Base-by-base conservation (phyloP, 2,888 invertebrate genomes). In the Conus canariensis region DNA sequence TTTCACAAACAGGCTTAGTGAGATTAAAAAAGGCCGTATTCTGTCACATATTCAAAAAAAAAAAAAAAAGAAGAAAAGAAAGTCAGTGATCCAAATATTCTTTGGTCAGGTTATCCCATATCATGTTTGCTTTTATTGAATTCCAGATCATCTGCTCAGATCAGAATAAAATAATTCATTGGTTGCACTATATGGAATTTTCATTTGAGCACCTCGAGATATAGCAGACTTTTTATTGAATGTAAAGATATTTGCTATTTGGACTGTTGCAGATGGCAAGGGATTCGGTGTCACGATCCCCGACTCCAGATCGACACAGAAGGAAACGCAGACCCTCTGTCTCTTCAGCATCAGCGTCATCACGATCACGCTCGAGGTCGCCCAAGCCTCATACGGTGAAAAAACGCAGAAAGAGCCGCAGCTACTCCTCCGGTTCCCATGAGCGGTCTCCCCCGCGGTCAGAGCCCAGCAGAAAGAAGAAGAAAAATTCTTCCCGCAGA, bases 281-380 rank as follows among this genome's bases (percentile, higher is more conserved):
- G 45, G 58, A 64, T 70, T 87, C 87, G 12, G 19, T n/a, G 45
- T 67, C 74, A n/a, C 56, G 74, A n/a, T 87, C 87, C 22, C 87
- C 87, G 9, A 74, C 87, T 14, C 74, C 87, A 8, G 87, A 74
- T n/a, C 56, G 87, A 16, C 87, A 87, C 58, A 19, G 87, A n/a
- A 87, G 16, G 45, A 87, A 64, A 58, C 87, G 87, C 16, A 87
- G 30, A 77, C 70, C 22, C 5, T 87, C 87, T 9, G 6, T n/a
- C 4, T 74, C 74, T 8, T n/a, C 87, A 56, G 74, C 14, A 1
- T 87, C 87, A 7, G 74, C 87, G 5, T 87, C 87, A 0, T 77
- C 87, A 56, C 56, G 86, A 0, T 86, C 86, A 8, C 67, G 64
- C 30, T 86, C 86, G 14, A 30, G 64, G 45, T 67, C 86, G 45